Percentiles rank a stretch among this genome's conserved stretches.
Conservation (phyloP, 2,113 vertebrate species). For the Microtus richardsoni region DNA sequence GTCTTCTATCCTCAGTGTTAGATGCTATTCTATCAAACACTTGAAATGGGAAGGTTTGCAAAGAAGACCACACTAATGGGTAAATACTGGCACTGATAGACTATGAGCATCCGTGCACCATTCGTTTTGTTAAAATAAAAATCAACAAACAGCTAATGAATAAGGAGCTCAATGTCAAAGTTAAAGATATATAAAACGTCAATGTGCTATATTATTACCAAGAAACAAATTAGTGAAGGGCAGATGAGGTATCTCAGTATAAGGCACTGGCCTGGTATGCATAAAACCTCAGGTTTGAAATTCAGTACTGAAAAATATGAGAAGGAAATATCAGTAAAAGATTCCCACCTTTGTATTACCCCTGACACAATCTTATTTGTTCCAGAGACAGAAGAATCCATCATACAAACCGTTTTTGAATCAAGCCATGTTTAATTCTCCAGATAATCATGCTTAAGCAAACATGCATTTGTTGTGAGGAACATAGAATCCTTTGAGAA, state of each 20-base stretch:
- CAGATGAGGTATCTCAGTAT: not conserved
- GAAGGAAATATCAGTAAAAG: not conserved
- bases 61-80: not conserved
- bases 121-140: not conserved
- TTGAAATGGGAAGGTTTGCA: not conserved
- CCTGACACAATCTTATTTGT: not conserved
- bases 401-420: not conserved
- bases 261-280: not conserved
- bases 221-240: not conserved
- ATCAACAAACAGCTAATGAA: not conserved
- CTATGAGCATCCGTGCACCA: not conserved
- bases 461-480: not conserved
- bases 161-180: not conserved
- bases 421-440: not conserved
- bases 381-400: not conserved
- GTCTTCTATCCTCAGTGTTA: not conserved
- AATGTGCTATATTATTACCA: not conserved
- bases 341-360: not conserved
- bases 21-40: not conserved
- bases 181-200: not conserved
- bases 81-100: not conserved
- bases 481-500: not conserved
- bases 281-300: not conserved
- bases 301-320: not conserved
- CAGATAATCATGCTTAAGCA: constrained; percentile 4